Evolutionary conservation across 2,113 vertebrate species (phyloP).

Genomic region (Hippolais icterina): DNA sequence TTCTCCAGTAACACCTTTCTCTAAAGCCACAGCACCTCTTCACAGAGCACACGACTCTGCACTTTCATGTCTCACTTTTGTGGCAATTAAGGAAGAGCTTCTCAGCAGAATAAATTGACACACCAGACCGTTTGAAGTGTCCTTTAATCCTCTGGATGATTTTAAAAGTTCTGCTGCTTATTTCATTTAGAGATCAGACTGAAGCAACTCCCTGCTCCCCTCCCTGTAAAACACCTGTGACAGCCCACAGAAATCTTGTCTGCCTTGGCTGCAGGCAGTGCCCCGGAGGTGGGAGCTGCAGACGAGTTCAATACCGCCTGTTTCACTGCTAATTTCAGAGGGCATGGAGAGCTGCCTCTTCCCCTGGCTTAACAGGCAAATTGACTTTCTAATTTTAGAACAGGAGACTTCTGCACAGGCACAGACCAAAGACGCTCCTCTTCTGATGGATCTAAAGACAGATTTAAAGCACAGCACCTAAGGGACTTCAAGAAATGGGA

Average conservation of each 20-base stretch:
- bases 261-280: not conserved
- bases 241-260: not conserved
- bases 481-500: not conserved
- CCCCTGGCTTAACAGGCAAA: constrained; percentile 52
- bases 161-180: not conserved
- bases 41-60: not conserved
- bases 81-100: not conserved
- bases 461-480: not conserved
- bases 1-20: not conserved
- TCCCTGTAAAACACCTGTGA: not conserved
- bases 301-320: constrained; percentile 6
- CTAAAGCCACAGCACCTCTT: not conserved
- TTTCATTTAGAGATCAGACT: constrained; percentile 7
- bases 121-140: not conserved
- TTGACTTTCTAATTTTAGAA: constrained; percentile 66
- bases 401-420: not conserved
- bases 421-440: not conserved
- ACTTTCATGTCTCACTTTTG: not conserved
- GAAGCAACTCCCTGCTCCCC: not conserved
- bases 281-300: not conserved
- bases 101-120: constrained; percentile 22
- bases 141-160: constrained; percentile 7
- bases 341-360: constrained; percentile 9
- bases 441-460: not conserved
- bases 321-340: constrained; percentile 50